Evolutionary conservation across 2,888 invertebrate genomes (phyloP), one percentile per base, ranked within the genome.

Genomic region (Sepioteuthis lessoniana): DNA sequence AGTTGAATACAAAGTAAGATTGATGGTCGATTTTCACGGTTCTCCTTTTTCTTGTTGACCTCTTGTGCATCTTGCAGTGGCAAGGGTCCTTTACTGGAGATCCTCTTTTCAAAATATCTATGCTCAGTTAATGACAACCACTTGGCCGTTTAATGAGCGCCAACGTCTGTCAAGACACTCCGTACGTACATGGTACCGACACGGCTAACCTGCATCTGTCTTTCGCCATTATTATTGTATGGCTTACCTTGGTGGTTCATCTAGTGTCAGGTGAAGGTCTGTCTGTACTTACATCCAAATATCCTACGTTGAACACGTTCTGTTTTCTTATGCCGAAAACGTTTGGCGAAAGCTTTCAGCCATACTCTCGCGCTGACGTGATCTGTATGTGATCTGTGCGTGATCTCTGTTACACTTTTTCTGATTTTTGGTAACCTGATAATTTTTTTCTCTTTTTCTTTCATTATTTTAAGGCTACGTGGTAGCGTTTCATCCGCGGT

Each of bases 1-100:
- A 76, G 76, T 76, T 76, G 76, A 76, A 76, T 76, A 76, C n/a
- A 76, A 76, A 76, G n/a, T 76, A 76, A 76, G 76, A 76, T 76
- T 76, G 76, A 76, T 76, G 76, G 76, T 76, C 76, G 76, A 76
- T 76, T 76, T 76, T 76, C n/a, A 76, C 76, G n/a, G 76, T 10
- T 16, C 76, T n/a, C 13, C 76, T 76, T 76, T n/a, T 76, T 76
- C 35, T 76, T 21, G 5, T 55, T n/a, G 76, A 35, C 35, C 76
- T n/a, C 76, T 76, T 35, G n/a, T n/a, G n/a, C 16, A 76, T 35
- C n/a, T 76, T 25, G 16, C 16, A 16, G 76, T 76, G n/a, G n/a
- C n/a, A 35, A 35, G 13, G n/a, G n/a, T n/a, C 76, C 76, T 76
- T n/a, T n/a, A 31, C n/a, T n/a, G 13, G 13, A 76, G 76, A 35